These are phyloP conservation scores for Latrodectus hesperus DNA, from an alignment of 2,888 invertebrate genomes.

Conservation along the genomic window DNA sequence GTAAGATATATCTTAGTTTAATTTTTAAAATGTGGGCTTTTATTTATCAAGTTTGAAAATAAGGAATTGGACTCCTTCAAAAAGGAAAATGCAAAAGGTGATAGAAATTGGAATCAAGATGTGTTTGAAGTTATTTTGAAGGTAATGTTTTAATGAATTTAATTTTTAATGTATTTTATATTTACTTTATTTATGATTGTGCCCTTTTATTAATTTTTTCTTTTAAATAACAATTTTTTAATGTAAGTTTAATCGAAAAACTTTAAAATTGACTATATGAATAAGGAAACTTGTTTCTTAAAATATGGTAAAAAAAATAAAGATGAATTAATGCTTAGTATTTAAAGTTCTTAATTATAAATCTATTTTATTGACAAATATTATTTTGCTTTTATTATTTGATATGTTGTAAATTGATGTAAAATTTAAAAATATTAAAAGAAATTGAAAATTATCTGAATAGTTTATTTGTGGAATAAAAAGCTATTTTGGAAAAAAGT, in stretches of 20 bases:
- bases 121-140: conserved; percentile 55
- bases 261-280: too few species aligned
- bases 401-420: too few species aligned
- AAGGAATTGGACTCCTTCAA: conserved; percentile 19
- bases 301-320: too few species aligned
- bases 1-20: background rate
- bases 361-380: too few species aligned
- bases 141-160: conserved; percentile 12
- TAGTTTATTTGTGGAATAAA: too few species aligned
- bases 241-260: background rate
- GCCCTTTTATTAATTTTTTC: background rate
- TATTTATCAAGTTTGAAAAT: conserved; percentile 7
- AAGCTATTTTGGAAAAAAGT: too few species aligned
- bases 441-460: too few species aligned
- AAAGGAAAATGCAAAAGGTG: conserved; percentile 26
- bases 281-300: too few species aligned
- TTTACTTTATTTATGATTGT: background rate
- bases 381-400: too few species aligned
- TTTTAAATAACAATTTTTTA: background rate
- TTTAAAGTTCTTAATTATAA: too few species aligned
- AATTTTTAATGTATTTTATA: background rate
- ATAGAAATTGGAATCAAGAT: conserved; percentile 24
- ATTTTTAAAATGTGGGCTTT: background rate
- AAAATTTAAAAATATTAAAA: too few species aligned
- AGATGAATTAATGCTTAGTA: too few species aligned